phyloP scores from a whole-genome alignment of 1,140 invertebrate genomes.

The Acromyrmex echinatior region DNA sequence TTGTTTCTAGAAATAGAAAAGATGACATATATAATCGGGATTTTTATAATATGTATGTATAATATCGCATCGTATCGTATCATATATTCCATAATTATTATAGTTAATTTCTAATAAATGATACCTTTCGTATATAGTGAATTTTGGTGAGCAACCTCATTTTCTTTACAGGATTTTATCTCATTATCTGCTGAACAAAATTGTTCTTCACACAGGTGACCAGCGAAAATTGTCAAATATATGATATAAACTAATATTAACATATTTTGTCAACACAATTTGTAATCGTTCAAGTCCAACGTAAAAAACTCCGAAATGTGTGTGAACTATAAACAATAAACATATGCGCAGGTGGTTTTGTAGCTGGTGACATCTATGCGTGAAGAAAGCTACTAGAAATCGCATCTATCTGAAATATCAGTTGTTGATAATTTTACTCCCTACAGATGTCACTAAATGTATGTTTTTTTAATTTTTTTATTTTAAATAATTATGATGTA shows the following conservation, averaged over 20 bases:
- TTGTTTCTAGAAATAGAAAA: slow-evolving; percentile 62
- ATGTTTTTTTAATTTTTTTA: neutral
- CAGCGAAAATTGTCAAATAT: slow-evolving; percentile 6
- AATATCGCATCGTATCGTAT: neutral
- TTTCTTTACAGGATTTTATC: slow-evolving; percentile 33
- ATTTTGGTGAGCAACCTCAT: neutral
- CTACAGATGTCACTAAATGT: neutral
- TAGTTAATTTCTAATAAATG: neutral
- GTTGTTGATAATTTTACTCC: neutral
- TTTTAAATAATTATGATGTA: too few species aligned
- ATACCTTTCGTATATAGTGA: slow-evolving; percentile 66
- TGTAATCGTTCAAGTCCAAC: too few species aligned
- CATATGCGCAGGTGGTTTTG: neutral
- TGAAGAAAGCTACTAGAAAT: too few species aligned
- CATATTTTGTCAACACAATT: slow-evolving; percentile 7
- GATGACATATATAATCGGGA: neutral
- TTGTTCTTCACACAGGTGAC: slow-evolving; percentile 42
- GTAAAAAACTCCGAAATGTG: too few species aligned
- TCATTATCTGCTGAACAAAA: slow-evolving; percentile 45
- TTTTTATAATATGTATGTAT: too few species aligned
- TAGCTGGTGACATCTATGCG: slow-evolving; percentile 32
- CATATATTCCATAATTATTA: neutral
- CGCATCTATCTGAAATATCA: neutral
- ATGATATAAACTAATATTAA: slow-evolving; percentile 27
- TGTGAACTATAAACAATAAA: too few species aligned